Conservation (phyloP, 2,113 vertebrate species). For the Aramus guarauna region DNA sequence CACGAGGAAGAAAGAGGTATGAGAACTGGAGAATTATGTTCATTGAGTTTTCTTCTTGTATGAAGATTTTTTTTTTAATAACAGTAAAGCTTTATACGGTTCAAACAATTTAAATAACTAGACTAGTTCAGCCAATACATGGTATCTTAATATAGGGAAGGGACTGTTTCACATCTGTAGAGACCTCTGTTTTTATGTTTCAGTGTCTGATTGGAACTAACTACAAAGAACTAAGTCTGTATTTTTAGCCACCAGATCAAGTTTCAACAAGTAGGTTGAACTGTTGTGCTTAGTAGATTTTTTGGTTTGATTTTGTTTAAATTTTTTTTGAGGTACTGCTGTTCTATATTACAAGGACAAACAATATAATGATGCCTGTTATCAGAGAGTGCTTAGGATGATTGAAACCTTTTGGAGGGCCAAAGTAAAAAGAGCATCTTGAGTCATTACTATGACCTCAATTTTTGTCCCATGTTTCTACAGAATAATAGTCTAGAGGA, state of each 20-base stretch:
- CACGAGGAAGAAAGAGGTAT: slow-evolving; percentile 96
- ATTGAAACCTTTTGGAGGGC: background rate
- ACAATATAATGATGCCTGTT: background rate
- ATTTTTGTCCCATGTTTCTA: background rate
- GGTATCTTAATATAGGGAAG: background rate
- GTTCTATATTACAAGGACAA: background rate
- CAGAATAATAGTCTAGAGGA: background rate
- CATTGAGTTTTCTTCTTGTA: background rate
- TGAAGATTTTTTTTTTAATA: background rate
- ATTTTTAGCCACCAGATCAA: background rate
- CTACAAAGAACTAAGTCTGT: background rate
- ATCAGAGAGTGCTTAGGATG: background rate
- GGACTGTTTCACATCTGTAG: background rate
- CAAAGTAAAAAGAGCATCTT: background rate
- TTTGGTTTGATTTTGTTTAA: background rate
- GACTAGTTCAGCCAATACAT: background rate
- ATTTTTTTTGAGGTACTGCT: background rate
- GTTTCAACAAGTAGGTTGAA: background rate
- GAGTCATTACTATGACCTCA: background rate
- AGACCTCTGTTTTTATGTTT: background rate
- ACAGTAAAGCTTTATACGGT: background rate
- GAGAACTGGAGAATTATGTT: background rate
- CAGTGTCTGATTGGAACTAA: background rate
- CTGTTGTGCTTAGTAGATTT: background rate
- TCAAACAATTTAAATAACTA: background rate